Percentiles rank a stretch among this genome's conserved stretches.
These are phyloP conservation scores for Zhuqinia jingwanae DNA, from an alignment of 2,888 invertebrate genomes.

Conservation along the genomic window DNA sequence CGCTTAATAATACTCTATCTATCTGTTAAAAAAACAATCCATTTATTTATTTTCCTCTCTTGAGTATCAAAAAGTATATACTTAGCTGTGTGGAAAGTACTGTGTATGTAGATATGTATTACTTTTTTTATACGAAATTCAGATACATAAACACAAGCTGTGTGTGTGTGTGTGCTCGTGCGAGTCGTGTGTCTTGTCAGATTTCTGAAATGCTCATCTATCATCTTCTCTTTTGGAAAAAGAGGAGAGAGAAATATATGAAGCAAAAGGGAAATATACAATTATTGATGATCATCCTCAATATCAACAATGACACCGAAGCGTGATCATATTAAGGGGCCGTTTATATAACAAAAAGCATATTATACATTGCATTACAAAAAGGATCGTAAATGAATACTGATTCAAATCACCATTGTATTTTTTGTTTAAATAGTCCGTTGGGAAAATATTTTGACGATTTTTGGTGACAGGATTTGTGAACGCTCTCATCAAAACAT, in stretches of 20 bases:
- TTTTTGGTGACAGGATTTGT: background rate
- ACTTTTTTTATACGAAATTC: no score
- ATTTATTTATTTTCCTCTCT: no score
- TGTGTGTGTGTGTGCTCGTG: no score
- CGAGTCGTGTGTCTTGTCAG: background rate
- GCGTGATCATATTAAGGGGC: slow-evolving; percentile 1
- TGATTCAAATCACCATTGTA: no score
- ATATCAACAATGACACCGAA: slow-evolving; percentile 21
- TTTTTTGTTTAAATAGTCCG: background rate
- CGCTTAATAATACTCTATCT: no score
- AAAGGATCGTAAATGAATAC: background rate
- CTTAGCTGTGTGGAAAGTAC: no score
- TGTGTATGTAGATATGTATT: no score
- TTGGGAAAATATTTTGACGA: background rate
- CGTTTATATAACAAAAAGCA: slow-evolving; percentile 16
- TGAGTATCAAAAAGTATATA: no score
- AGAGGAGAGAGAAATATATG: background rate
- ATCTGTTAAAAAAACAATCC: no score
- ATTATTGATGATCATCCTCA: slow-evolving; percentile 28
- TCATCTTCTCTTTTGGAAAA: slow-evolving; percentile 18
- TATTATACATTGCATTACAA: background rate
- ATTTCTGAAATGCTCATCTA: slow-evolving; percentile 51
- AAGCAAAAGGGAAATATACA: slow-evolving; percentile 10
- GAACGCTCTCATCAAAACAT: no score
- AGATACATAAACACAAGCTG: no score